Evolutionary conservation across 2,888 invertebrate genomes (phyloP).

Genomic region (Meteorus colon): DNA sequence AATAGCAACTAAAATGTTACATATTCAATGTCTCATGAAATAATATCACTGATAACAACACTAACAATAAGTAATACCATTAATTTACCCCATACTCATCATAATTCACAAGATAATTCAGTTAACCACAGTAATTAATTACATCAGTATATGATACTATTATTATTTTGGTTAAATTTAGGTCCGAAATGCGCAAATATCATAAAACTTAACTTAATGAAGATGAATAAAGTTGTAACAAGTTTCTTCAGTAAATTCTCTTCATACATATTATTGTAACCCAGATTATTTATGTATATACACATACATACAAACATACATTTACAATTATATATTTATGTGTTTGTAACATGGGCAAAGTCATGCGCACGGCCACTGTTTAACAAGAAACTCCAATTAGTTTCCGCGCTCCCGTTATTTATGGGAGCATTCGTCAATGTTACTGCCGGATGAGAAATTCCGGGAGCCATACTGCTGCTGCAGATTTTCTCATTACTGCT

Average conservation of each 20-base stretch:
- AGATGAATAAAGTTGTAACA: conserved; percentile 20
- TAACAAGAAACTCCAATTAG: conserved; percentile 65
- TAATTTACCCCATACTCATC: no score
- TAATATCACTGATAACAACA: no score
- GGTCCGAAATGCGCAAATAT: neutral
- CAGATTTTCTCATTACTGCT: conserved; percentile 52
- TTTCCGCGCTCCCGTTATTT: conserved; percentile 63
- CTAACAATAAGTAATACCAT: no score
- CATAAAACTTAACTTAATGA: conserved; percentile 14
- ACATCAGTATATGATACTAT: no score
- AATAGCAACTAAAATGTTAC: no score
- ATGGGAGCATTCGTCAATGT: conserved; percentile 65
- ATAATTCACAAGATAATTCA: no score
- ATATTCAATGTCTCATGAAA: no score
- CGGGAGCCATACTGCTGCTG: conserved; percentile 44
- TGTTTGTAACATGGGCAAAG: conserved; percentile 43
- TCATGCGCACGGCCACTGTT: conserved; percentile 54
- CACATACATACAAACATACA: neutral
- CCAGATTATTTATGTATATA: conserved; percentile 51
- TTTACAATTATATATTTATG: neutral
- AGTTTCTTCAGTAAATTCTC: conserved; percentile 10
- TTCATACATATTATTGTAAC: conserved; percentile 46
- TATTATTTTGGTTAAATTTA: neutral
- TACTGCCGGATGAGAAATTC: conserved; percentile 61
- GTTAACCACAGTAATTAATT: no score